These are phyloP conservation scores for Pelecanus crispus DNA, from an alignment of 2,113 vertebrate genomes.

Conservation along the genomic window DNA sequence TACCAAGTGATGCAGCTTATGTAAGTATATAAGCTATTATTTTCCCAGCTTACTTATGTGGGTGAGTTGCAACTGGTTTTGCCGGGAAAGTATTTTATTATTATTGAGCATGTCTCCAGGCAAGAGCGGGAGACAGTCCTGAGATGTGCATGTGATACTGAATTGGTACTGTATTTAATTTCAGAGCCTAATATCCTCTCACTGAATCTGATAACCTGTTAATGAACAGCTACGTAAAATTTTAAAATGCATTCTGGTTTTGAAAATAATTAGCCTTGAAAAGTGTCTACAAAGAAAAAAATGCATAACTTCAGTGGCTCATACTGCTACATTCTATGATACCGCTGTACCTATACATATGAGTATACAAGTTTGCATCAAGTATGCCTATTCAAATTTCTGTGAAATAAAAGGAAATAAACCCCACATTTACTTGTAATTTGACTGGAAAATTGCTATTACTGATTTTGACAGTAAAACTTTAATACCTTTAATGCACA, in stretches of 20 bases:
- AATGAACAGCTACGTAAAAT: not conserved
- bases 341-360: not conserved
- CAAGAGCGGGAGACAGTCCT: not conserved
- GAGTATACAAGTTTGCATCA: not conserved
- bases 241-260: not conserved
- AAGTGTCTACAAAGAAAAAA: not conserved
- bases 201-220: not conserved
- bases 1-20: not conserved
- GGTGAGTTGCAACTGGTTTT: not conserved
- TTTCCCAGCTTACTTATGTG: not conserved
- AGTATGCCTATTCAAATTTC: not conserved
- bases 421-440: not conserved
- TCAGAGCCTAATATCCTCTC: not conserved
- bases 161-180: not conserved
- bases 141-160: not conserved
- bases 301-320: not conserved
- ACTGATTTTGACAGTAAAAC: not conserved
- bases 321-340: not conserved
- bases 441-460: not conserved
- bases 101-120: not conserved
- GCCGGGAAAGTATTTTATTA: not conserved
- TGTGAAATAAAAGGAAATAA: not conserved
- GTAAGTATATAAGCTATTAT: not conserved
- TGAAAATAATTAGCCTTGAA: not conserved
- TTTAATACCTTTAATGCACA: slow-evolving; percentile 89